phyloP scores from a whole-genome alignment of 2,113 vertebrate genomes.

The Equus przewalskii region DNA sequence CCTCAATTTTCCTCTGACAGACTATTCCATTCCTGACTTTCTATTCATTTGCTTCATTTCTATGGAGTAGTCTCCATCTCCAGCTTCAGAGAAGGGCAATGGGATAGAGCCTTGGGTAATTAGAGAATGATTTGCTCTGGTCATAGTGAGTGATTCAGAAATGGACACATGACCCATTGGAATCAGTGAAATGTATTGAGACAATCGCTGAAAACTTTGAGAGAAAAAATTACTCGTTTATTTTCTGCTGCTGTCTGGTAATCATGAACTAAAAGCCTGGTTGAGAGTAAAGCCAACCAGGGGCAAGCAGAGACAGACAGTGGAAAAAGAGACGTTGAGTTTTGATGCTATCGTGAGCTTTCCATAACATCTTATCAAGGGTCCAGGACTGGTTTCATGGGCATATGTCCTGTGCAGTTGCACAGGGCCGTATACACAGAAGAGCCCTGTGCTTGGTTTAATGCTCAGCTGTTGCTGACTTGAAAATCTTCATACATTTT shows the following conservation, averaged over 20 bases:
- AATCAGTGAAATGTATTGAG: not conserved
- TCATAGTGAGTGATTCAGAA: not conserved
- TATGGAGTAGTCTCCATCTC: not conserved
- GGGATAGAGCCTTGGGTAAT: not conserved
- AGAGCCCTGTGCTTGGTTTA: not conserved
- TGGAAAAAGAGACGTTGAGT: not conserved
- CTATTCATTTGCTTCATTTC: not conserved
- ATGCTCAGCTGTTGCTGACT: not conserved
- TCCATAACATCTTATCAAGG: not conserved
- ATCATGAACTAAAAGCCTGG: not conserved
- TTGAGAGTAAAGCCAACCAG: not conserved
- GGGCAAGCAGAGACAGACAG: not conserved
- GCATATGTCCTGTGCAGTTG: not conserved
- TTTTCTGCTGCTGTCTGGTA: not conserved
- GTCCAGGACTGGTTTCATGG: not conserved
- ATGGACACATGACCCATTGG: not conserved
- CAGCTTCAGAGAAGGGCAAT: not conserved
- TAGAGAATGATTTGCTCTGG: not conserved
- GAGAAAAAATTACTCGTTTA: not conserved
- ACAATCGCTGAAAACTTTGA: not conserved
- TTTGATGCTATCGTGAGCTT: not conserved
- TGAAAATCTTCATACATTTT: not conserved
- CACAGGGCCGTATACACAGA: not conserved
- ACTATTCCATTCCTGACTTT: not conserved
- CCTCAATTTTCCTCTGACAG: not conserved